phyloP scores from a whole-genome alignment of 2,113 vertebrate genomes.

The Trinectes maculatus region DNA sequence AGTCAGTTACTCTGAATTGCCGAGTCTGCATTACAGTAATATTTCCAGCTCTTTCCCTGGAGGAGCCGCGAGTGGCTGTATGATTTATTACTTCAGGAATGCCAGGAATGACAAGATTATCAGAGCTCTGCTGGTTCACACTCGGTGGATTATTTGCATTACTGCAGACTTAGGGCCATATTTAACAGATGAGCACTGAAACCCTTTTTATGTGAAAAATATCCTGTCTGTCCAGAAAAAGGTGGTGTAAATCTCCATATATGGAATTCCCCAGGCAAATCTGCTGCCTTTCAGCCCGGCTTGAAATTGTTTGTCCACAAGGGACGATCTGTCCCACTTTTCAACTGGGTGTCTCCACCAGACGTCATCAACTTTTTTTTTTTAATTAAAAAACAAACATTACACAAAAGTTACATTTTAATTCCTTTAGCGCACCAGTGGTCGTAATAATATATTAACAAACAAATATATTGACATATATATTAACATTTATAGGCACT shows the following conservation, averaged over 20 bases:
- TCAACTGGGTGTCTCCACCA: too few relatives aligned
- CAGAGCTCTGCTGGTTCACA: neutral
- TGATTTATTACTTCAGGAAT: slow-evolving; percentile 7
- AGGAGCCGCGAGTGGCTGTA: neutral
- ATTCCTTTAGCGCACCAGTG: neutral
- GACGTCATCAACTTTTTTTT: too few relatives aligned
- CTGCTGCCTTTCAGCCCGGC: neutral
- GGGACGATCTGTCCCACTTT: too few relatives aligned
- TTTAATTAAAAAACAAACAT: neutral
- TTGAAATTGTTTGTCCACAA: neutral
- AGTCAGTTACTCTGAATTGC: neutral
- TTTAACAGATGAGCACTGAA: slow-evolving; percentile 22
- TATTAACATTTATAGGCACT: too few relatives aligned
- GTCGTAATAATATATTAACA: too few relatives aligned
- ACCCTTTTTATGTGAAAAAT: slow-evolving; percentile 31
- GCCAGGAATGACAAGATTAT: slow-evolving; percentile 24
- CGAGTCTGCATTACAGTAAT: neutral
- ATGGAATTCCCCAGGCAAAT: slow-evolving; percentile 17
- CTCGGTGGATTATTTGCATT: slow-evolving; percentile 9
- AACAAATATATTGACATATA: too few relatives aligned
- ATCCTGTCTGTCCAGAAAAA: slow-evolving; percentile 1
- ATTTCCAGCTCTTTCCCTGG: neutral
- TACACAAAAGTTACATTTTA: neutral
- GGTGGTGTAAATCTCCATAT: slow-evolving; percentile 18
- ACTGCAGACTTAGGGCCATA: slow-evolving; percentile 8